Base-by-base conservation (phyloP, 2,113 vertebrate genomes). In the Rhea pennata region DNA sequence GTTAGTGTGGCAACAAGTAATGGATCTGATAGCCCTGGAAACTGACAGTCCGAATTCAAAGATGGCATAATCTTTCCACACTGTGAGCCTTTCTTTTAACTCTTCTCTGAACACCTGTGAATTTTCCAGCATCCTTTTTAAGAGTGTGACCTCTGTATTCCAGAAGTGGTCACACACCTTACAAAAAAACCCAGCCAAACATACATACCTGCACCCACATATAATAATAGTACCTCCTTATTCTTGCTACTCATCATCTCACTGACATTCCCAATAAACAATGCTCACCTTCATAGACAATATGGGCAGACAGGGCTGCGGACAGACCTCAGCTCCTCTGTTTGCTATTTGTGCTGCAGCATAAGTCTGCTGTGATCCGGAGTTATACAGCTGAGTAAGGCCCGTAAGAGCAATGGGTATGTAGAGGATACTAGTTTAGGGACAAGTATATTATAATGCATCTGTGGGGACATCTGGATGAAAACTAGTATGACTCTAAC, bases 271-370 rank as follows among this genome's bases (percentile, higher is more conserved):
- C 39, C 64, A 29, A 29, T 66, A 27, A 59, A 66, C 17, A 17
- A 16, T 12, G 8, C 26, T 66, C 24, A 42, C 27, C 56, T 66
- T 42, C 26, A 42, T 20, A 66, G 24, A 42, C 10, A 81, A 53
- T 4, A 64, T 0, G 6, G 19, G 21, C 22, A 70, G 36, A 5
- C 0, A 5, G 48, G 20, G 6, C 62, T 92, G 48, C 12, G 8
- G 78, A 58, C 36, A 59, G 7, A 64, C 5, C 4, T 54, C 44
- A 54, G 24, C 27, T 92, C 11, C 40, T 73, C n/a, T 44, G 22
- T 22, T 6, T 51, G 24, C 50, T 94, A 2, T 65, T 62, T 65
- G 19, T 76, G 58, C 9, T 15, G 39, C 48, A 24, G 2, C 61
- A 16, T 29, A 56, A 84, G 8, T 5, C 16, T 4, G 2, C 9